Conservation (phyloP, 2,113 vertebrate genomes). For the Tylochromis polylepis region DNA sequence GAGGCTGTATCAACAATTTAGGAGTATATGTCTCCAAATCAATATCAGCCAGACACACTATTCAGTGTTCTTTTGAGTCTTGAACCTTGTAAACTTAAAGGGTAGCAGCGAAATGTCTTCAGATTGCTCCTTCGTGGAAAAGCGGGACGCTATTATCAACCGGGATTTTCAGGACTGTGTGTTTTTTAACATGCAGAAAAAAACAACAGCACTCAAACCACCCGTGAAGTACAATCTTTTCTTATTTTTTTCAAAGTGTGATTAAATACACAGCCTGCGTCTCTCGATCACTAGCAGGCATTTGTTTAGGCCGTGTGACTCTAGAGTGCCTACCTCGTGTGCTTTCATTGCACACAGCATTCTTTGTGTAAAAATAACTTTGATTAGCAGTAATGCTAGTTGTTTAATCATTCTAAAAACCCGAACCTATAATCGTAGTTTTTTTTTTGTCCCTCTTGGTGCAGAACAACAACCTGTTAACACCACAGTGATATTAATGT, state of each 20-base stretch:
- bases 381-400: neutral
- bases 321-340: neutral
- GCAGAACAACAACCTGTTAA: neutral
- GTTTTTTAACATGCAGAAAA: neutral
- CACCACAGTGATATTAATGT: neutral
- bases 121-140: neutral
- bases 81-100: neutral
- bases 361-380: neutral
- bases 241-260: neutral
- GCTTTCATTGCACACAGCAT: neutral
- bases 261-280: neutral
- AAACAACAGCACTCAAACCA: neutral
- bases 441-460: neutral
- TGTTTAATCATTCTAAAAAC: neutral
- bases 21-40: neutral
- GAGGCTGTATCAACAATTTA: neutral
- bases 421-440: fast-evolving
- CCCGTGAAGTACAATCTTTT: neutral
- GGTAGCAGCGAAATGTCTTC: neutral
- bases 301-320: neutral
- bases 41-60: neutral
- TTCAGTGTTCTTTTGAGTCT: neutral
- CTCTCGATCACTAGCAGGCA: neutral
- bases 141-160: neutral
- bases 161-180: neutral